These are phyloP conservation scores for Morpho helenor DNA, from an alignment of 2,888 invertebrate species.

Conservation along the genomic window DNA sequence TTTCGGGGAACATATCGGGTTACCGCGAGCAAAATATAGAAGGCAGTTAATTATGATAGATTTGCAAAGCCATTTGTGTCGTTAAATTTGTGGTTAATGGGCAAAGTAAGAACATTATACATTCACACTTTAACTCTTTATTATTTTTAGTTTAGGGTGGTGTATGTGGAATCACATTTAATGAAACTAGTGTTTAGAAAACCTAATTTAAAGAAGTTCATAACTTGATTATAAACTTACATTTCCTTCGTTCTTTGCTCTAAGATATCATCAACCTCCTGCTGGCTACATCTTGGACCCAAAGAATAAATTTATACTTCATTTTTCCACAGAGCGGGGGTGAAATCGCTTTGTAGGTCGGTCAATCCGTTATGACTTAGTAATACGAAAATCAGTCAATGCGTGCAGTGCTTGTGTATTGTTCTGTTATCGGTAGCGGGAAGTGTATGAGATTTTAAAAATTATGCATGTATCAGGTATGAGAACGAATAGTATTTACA, in stretches of 20 bases:
- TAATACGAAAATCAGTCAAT: too few species aligned
- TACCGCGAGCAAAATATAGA: not conserved
- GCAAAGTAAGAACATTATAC: too few species aligned
- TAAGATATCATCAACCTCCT: constrained; percentile 34
- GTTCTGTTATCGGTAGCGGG: too few species aligned
- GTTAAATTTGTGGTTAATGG: not conserved
- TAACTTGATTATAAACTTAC: not conserved
- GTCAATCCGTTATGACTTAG: constrained; percentile 7
- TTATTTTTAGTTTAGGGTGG: too few species aligned
- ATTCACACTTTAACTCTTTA: too few species aligned
- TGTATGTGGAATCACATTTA: too few species aligned
- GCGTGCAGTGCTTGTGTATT: too few species aligned
- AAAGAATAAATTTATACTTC: constrained; percentile 61
- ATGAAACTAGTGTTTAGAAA: too few species aligned
- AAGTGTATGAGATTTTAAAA: too few species aligned
- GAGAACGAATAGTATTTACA: too few species aligned
- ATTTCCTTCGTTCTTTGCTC: constrained; percentile 26
- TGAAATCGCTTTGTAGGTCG: constrained; percentile 35
- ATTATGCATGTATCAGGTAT: too few species aligned
- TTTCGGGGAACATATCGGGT: not conserved
- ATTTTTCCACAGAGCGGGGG: constrained; percentile 63
- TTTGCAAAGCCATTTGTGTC: constrained; percentile 4
- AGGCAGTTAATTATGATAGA: constrained; percentile 4
- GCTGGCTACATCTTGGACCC: constrained; percentile 56
- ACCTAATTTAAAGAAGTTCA: too few species aligned